phyloP scores from a whole-genome alignment of 2,113 vertebrate species.

The Cololabis saira region DNA sequence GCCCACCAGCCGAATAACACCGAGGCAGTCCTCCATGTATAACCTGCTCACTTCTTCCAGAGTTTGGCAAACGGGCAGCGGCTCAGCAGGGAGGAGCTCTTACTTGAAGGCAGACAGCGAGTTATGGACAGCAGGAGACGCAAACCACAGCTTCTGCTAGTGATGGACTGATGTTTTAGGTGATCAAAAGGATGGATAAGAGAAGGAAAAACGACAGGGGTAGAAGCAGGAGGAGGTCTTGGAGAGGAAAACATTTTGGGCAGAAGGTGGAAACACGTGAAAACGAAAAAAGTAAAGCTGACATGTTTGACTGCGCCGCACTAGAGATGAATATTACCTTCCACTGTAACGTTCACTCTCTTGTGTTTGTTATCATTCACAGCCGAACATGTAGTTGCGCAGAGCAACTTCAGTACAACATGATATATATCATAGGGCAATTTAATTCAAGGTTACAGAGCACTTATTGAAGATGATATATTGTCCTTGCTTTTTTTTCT shows the following conservation, averaged over 20 bases:
- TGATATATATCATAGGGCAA: slow-evolving; percentile 41
- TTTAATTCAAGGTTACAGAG: slow-evolving; percentile 54
- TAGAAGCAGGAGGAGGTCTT: slow-evolving; percentile 60
- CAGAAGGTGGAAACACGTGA: slow-evolving; percentile 56
- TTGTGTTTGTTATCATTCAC: slow-evolving; percentile 23
- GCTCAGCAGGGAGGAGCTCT: slow-evolving; percentile 73
- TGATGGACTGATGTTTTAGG: slow-evolving; percentile 77
- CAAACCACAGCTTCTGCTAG: slow-evolving; percentile 62
- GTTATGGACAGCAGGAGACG: slow-evolving; percentile 71
- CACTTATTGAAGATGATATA: slow-evolving; percentile 47
- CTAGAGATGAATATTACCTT: slow-evolving; percentile 34
- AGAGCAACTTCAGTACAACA: slow-evolving; percentile 37
- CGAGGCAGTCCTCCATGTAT: slow-evolving; percentile 70
- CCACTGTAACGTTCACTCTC: slow-evolving; percentile 20
- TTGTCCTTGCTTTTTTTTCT: slow-evolving; percentile 29
- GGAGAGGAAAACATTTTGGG: slow-evolving; percentile 65
- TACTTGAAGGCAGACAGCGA: slow-evolving; percentile 70
- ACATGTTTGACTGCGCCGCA: slow-evolving; percentile 74
- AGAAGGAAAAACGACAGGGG: slow-evolving; percentile 72
- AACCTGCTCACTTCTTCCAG: slow-evolving; percentile 66
- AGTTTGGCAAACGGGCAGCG: slow-evolving; percentile 63
- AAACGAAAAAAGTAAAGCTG: slow-evolving; percentile 64
- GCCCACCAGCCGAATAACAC: slow-evolving; percentile 69
- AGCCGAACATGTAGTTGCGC: slow-evolving; percentile 12
- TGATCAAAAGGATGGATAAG: slow-evolving; percentile 77